phyloP scores from a whole-genome alignment of 2,113 vertebrate genomes.

The Ochotona princeps region DNA sequence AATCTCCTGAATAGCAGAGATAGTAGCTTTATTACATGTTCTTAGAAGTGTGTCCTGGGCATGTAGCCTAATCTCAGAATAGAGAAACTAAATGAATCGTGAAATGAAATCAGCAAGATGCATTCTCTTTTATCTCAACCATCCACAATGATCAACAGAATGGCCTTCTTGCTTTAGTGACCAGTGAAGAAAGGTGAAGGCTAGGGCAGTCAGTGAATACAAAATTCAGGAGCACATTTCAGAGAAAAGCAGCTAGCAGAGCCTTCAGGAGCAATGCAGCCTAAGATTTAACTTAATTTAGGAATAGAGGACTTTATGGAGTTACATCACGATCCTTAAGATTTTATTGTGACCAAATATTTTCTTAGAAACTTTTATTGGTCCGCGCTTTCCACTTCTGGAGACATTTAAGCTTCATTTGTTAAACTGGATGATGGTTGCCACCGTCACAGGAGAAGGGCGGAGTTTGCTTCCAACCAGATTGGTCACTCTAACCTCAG shows the following conservation, averaged over 20 bases:
- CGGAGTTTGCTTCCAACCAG: too few species aligned
- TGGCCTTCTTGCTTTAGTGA: not conserved
- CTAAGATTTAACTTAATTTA: not conserved
- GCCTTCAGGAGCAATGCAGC: not conserved
- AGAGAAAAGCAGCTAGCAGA: not conserved
- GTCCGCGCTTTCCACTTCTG: not conserved
- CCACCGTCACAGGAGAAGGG: too few species aligned
- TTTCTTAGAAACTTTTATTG: not conserved
- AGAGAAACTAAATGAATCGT: not conserved
- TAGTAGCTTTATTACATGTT: not conserved
- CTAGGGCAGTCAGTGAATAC: not conserved
- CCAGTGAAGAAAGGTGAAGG: not conserved
- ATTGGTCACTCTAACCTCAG: too few species aligned
- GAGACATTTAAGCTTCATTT: not conserved
- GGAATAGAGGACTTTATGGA: not conserved
- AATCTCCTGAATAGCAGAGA: not conserved
- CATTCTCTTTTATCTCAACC: not conserved
- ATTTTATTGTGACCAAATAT: not conserved
- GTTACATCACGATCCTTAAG: not conserved
- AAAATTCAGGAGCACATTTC: not conserved
- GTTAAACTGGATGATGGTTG: not conserved
- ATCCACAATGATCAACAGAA: not conserved
- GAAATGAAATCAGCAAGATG: not conserved
- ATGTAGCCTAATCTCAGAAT: not conserved
- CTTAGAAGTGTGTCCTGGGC: not conserved